Evolutionary conservation across 2,113 vertebrate genomes (phyloP).

Genomic region (Hyaena hyaena): DNA sequence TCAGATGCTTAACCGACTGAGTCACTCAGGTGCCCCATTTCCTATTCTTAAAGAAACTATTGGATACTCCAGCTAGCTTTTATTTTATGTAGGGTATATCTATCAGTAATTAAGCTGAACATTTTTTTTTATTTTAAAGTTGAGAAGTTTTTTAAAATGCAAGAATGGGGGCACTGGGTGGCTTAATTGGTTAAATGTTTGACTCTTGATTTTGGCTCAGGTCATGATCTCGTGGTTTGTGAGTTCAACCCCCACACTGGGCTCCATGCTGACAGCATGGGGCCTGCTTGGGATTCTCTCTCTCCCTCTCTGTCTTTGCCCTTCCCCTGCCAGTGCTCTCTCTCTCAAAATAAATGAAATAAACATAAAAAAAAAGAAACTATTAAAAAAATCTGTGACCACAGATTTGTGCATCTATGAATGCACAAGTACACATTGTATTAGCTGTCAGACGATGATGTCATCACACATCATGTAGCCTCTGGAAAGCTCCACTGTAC

Average conservation of each 20-base stretch:
- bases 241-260: no score
- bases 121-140: neutral
- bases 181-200: no score
- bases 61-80: neutral
- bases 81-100: neutral
- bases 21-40: neutral
- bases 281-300: no score
- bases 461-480: neutral
- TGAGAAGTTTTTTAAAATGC: neutral
- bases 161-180: neutral
- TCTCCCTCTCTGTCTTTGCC: no score
- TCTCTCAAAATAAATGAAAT: no score
- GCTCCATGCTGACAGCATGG: no score
- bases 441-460: neutral
- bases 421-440: neutral
- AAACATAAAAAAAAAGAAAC: no score
- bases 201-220: no score
- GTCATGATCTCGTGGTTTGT: no score
- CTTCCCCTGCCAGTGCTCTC: no score
- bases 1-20: no score
- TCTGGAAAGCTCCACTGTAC: neutral
- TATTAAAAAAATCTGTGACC: neutral
- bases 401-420: neutral
- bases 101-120: neutral
- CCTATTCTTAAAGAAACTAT: slow-evolving; percentile 12